A percentile compares a stretch with the other conserved stretches of the same genome.
Evolutionary conservation across 2,113 vertebrate genomes (phyloP).

Genomic region (Odobenus rosmarus): DNA sequence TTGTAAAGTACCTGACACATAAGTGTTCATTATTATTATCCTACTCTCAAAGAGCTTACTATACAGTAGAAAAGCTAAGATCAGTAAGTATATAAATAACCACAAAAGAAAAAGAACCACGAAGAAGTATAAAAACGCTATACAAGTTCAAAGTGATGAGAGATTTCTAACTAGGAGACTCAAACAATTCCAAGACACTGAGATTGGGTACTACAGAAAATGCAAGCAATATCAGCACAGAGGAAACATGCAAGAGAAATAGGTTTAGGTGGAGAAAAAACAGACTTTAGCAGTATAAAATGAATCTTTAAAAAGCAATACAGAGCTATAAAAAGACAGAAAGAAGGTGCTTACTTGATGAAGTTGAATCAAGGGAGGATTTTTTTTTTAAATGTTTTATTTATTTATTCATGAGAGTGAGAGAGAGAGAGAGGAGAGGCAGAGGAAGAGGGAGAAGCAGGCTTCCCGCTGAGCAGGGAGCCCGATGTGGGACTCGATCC

Average conservation of each 20-base stretch:
- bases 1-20: background rate
- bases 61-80: background rate
- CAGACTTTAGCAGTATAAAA: background rate
- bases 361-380: background rate
- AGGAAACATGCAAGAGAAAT: conserved; percentile 52
- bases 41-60: conserved; percentile 14
- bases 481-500: too few species aligned
- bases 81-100: background rate
- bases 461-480: too few species aligned
- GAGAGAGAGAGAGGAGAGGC: too few species aligned
- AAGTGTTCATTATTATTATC: background rate
- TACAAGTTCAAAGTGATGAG: background rate
- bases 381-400: background rate
- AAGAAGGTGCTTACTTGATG: background rate
- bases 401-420: too few species aligned
- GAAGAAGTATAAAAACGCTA: background rate
- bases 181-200: background rate
- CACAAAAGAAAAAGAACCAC: conserved; percentile 11
- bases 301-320: conserved; percentile 19
- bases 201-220: background rate
- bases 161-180: conserved; percentile 18
- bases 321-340: background rate
- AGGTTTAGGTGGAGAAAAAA: background rate
- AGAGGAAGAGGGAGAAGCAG: too few species aligned
- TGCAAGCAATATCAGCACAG: background rate